Percentiles rank a stretch among this genome's conserved stretches.
These are phyloP conservation scores for Cephus rjabovi DNA, from an alignment of 2,888 invertebrate genomes.

Conservation along the genomic window DNA sequence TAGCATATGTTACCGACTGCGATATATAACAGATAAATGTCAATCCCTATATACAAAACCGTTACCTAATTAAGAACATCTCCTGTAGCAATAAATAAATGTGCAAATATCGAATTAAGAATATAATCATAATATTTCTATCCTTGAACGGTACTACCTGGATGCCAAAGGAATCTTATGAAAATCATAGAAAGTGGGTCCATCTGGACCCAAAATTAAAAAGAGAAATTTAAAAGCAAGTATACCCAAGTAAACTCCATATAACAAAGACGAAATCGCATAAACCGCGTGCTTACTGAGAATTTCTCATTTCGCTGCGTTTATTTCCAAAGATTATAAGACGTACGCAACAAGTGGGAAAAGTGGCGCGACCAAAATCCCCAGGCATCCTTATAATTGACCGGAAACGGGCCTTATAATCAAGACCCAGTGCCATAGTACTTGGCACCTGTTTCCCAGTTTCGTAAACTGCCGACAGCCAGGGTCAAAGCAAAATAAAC, in stretches of 20 bases:
- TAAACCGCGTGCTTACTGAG: not conserved
- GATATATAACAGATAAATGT: not conserved
- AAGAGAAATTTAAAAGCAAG: not conserved
- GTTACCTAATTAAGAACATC: not conserved
- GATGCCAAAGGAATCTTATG: not conserved
- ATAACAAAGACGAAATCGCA: not conserved
- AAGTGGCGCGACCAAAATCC: conserved; percentile 9
- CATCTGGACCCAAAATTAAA: not conserved
- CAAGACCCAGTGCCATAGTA: conserved; percentile 34
- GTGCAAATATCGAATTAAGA: not conserved
- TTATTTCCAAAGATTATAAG: not conserved
- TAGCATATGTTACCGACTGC: not conserved
- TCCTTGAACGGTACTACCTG: not conserved
- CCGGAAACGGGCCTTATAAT: conserved; percentile 37
- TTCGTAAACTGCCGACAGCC: conserved; percentile 11
- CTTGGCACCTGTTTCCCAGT: conserved; percentile 37
- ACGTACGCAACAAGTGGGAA: not conserved
- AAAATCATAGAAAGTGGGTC: not conserved
- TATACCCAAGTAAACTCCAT: not conserved
- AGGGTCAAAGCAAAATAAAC: conserved; percentile 18
- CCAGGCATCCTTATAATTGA: conserved; percentile 29
- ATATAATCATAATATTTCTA: not conserved
- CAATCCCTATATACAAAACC: not conserved
- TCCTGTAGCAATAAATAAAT: too few relatives aligned
- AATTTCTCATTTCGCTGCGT: not conserved